These are phyloP conservation scores for Cynaeus angustus DNA, from an alignment of 2,888 invertebrate species.

Conservation along the genomic window DNA sequence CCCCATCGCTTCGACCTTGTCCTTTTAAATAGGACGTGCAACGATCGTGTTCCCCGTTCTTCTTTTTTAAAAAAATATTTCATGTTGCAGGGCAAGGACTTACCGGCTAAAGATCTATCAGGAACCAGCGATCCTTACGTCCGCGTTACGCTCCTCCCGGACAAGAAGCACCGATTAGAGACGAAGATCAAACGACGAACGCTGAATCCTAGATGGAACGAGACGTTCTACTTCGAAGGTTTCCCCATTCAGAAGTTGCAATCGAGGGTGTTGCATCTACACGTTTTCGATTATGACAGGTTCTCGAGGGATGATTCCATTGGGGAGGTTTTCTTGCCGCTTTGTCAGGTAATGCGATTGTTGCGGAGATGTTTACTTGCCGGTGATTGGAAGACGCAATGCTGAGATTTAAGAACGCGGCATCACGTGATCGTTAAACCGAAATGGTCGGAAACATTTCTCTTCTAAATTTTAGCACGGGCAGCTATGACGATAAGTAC, in stretches of 20 bases:
- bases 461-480: too few relatives aligned
- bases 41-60: conserved; percentile 1
- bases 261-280: conserved; percentile 91
- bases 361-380: too few relatives aligned
- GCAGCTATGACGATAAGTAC: too few relatives aligned
- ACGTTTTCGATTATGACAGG: conserved; percentile 95
- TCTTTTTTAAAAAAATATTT: too few relatives aligned
- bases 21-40: conserved; percentile 7
- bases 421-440: too few relatives aligned
- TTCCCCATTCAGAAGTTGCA: conserved; percentile 95
- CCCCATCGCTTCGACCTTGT: conserved; percentile 23
- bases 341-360: conserved; percentile 83
- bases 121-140: conserved; percentile 96
- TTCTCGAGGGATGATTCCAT: conserved; percentile 96
- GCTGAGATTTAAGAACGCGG: too few relatives aligned
- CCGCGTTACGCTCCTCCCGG: conserved; percentile 89
- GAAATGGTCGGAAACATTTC: too few relatives aligned
- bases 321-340: conserved; percentile 92
- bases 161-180: conserved; percentile 93
- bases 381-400: background rate
- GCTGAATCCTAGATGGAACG: conserved; percentile 94
- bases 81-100: conserved; percentile 85
- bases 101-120: conserved; percentile 94
- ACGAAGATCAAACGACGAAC: conserved; percentile 94
- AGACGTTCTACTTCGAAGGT: conserved; percentile 95